A percentile compares a stretch with the other conserved stretches of the same genome.
phyloP scores from a whole-genome alignment of 1,140 invertebrate species.

The Ericerus pela region DNA sequence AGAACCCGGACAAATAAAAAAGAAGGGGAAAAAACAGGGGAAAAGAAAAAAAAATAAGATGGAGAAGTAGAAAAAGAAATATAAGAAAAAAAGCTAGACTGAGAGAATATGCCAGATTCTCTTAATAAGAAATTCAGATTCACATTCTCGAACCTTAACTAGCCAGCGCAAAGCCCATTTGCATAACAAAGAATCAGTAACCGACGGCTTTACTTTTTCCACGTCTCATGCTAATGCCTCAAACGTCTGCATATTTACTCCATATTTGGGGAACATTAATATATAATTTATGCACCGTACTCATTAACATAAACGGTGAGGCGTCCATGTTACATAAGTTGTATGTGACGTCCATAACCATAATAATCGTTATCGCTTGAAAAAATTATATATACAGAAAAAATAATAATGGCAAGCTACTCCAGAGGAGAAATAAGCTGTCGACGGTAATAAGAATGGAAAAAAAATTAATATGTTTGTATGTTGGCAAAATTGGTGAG shows the following conservation, averaged over 20 bases:
- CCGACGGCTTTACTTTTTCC: conserved; percentile 4
- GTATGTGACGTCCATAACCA: conserved; percentile 6
- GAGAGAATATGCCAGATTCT: conserved; percentile 7
- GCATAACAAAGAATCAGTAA: conserved; percentile 10
- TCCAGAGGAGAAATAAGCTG: too few species aligned
- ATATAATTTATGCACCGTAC: conserved; percentile 8
- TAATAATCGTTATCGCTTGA: neutral
- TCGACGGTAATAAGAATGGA: too few species aligned
- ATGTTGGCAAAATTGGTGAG: too few species aligned
- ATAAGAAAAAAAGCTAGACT: neutral
- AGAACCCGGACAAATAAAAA: conserved; percentile 1
- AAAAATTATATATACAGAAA: neutral
- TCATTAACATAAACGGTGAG: conserved; percentile 12
- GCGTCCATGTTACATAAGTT: conserved; percentile 6
- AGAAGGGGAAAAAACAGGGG: neutral
- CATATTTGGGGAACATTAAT: conserved; percentile 12
- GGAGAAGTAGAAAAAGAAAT: neutral
- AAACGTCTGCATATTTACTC: conserved; percentile 11
- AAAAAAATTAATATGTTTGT: too few species aligned
- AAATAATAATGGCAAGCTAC: neutral
- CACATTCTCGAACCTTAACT: conserved; percentile 12
- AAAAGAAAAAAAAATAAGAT: neutral
- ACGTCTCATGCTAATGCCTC: conserved; percentile 5
- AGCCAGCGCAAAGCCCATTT: conserved; percentile 10
- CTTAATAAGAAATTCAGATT: conserved; percentile 11